A percentile compares a stretch with the other conserved stretches of the same genome.
These are phyloP conservation scores for Colaptes auratus DNA, from an alignment of 2,113 vertebrate species.

Conservation along the genomic window DNA sequence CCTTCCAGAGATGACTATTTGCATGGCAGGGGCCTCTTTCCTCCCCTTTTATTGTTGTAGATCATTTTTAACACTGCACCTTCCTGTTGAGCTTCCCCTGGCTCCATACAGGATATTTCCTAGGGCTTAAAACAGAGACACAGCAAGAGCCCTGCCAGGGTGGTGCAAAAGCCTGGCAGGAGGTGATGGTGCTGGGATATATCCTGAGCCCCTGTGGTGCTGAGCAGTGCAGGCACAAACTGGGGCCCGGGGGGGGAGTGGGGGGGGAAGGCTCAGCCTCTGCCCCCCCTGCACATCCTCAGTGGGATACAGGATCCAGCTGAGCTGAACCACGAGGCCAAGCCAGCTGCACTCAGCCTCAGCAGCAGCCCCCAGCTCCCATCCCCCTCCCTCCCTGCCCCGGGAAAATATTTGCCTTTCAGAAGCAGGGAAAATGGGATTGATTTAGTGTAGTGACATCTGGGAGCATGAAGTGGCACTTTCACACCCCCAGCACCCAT, in stretches of 20 bases:
- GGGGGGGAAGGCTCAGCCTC: background rate
- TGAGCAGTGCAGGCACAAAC: background rate
- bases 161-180: background rate
- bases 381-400: background rate
- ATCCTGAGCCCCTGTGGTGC: accelerated
- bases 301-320: background rate
- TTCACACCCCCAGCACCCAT: slow-evolving; percentile 14
- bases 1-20: background rate
- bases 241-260: background rate
- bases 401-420: background rate
- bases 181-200: background rate
- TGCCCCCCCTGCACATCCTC: background rate
- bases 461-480: slow-evolving; percentile 29
- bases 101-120: background rate
- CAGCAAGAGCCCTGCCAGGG: background rate
- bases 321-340: background rate
- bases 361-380: background rate
- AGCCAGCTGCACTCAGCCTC: accelerated
- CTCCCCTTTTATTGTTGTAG: background rate
- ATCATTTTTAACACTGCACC: background rate
- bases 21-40: background rate
- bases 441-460: background rate
- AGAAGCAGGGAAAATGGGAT: background rate
- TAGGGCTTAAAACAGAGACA: background rate
- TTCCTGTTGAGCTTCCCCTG: background rate